Conservation (phyloP, 2,113 vertebrate species). For the Carassius gibelio region DNA sequence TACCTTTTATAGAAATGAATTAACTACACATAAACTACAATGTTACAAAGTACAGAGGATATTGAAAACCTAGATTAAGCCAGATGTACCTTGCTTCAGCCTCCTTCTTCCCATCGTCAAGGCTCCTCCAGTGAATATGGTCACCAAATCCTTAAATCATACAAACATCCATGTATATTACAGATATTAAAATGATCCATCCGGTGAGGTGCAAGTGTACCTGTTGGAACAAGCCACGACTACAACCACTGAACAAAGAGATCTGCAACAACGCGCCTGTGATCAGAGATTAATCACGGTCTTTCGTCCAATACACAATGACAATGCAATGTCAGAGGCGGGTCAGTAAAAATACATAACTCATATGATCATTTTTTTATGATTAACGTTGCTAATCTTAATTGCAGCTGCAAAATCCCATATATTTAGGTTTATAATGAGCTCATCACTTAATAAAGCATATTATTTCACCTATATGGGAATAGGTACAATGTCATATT, state of each 20-base stretch:
- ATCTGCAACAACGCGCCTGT: neutral
- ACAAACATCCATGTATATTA: slow-evolving; percentile 39
- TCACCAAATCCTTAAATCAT: slow-evolving; percentile 88
- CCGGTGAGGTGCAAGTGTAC: neutral
- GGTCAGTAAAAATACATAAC: too few species aligned
- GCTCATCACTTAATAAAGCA: neutral
- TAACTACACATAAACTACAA: neutral
- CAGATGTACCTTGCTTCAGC: slow-evolving; percentile 87
- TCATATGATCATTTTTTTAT: neutral
- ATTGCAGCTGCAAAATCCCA: neutral
- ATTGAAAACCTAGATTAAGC: neutral
- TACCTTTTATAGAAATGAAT: neutral
- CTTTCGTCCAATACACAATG: neutral
- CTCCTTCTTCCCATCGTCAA: slow-evolving; percentile 95
- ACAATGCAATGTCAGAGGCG: neutral
- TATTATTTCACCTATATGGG: neutral
- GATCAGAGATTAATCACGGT: neutral
- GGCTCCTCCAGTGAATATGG: slow-evolving; percentile 92
- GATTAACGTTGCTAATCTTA: neutral
- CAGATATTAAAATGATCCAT: neutral
- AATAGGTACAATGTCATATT: too few species aligned
- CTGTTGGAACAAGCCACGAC: neutral
- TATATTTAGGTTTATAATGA: neutral
- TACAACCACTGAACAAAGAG: neutral
- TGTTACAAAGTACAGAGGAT: neutral